Evolutionary conservation across 1,140 invertebrate species (phyloP).

Genomic region (Papilio xuthus): DNA sequence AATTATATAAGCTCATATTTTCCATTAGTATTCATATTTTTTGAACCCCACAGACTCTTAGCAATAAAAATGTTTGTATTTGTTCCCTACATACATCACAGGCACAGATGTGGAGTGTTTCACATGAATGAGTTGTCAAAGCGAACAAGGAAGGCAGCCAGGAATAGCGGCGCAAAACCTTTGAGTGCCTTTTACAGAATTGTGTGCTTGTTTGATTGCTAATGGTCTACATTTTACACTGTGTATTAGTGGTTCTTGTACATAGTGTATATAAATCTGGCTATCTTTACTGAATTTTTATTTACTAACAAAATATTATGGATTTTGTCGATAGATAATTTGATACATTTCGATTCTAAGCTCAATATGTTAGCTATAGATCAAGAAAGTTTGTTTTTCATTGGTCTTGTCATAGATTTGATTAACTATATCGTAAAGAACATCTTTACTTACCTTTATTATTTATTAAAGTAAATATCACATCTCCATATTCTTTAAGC

Average conservation of each 20-base stretch:
- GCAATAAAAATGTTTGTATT: slow-evolving; percentile 1
- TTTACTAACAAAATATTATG: not conserved
- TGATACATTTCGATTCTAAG: no score
- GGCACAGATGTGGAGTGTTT: slow-evolving; percentile 1
- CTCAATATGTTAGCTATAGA: no score
- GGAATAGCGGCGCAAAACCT: not conserved
- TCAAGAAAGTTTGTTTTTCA: not conserved
- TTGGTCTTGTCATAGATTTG: no score
- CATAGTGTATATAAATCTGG: not conserved
- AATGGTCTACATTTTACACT: not conserved
- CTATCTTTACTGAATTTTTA: not conserved
- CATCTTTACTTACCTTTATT: not conserved
- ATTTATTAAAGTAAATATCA: not conserved
- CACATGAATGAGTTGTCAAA: not conserved
- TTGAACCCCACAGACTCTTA: not conserved
- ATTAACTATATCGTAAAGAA: not conserved
- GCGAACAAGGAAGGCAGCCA: not conserved
- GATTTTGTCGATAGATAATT: no score
- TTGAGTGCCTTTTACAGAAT: slow-evolving; percentile 19
- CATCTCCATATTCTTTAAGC: not conserved
- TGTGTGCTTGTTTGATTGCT: slow-evolving; percentile 4
- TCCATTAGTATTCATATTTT: not conserved
- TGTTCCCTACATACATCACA: not conserved
- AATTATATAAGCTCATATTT: no score
- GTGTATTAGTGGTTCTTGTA: not conserved